Percentiles rank a stretch among this genome's conserved stretches.
Evolutionary conservation across 2,113 vertebrate genomes (phyloP).

Genomic region (Rafetus swinhoei): DNA sequence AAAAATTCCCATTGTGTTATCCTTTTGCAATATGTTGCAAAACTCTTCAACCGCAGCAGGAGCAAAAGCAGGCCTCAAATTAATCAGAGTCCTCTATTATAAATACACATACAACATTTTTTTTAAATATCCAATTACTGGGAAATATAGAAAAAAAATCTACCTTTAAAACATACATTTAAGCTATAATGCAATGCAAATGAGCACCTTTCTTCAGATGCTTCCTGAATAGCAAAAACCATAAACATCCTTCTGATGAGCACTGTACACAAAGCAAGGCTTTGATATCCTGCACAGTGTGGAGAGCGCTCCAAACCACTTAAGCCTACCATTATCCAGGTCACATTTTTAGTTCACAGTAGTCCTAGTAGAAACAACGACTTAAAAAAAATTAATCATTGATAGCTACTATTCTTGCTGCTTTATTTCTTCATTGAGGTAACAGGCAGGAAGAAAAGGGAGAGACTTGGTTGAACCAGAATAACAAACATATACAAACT

Average conservation of each 20-base stretch:
- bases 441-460: conserved; percentile 11
- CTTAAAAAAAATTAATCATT: not conserved
- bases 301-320: not conserved
- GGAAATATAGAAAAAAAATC: not conserved
- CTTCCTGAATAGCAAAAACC: not conserved
- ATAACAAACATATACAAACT: not conserved
- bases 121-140: not conserved
- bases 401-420: conserved; percentile 1
- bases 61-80: not conserved
- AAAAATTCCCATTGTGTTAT: not conserved
- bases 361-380: conserved; percentile 10
- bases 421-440: not conserved
- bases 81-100: not conserved
- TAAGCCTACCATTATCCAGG: not conserved
- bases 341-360: conserved; percentile 35
- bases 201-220: not conserved
- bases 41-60: not conserved
- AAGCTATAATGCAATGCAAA: not conserved
- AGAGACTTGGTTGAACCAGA: not conserved
- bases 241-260: not conserved
- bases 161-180: not conserved
- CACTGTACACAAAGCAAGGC: not conserved
- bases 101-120: not conserved
- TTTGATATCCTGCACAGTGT: not conserved
- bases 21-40: not conserved